These are phyloP conservation scores for Cyclopterus lumpus DNA, from an alignment of 2,797 vertebrate species.

Conservation along the genomic window DNA sequence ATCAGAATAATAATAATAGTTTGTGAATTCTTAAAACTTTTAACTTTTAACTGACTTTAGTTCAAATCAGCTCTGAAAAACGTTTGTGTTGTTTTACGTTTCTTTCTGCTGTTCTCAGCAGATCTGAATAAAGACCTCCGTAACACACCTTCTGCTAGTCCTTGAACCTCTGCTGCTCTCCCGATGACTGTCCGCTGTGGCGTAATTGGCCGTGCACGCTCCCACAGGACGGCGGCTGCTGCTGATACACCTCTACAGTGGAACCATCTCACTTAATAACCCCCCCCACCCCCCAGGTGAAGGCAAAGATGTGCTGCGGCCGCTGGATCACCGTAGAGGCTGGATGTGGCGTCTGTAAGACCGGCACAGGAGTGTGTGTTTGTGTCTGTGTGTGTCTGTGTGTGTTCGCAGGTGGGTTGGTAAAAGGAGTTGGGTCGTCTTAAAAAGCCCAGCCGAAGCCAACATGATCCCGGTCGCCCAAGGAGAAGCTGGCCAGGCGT, in stretches of 20 bases:
- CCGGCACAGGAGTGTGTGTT: neutral
- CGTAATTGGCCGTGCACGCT: slow-evolving; percentile 54
- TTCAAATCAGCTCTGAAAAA: slow-evolving; percentile 4
- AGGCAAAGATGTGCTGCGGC: slow-evolving; percentile 28
- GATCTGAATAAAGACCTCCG: slow-evolving; percentile 40
- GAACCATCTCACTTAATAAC: slow-evolving; percentile 38
- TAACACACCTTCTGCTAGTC: slow-evolving; percentile 43
- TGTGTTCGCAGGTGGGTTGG: neutral
- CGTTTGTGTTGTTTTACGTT: neutral
- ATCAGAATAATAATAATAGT: neutral
- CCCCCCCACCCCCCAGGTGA: slow-evolving; percentile 26
- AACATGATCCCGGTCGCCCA: neutral
- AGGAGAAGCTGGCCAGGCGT: slow-evolving; percentile 20
- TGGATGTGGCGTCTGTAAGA: neutral
- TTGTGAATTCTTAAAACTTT: neutral
- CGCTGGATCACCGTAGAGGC: slow-evolving; percentile 9
- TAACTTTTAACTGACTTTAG: neutral
- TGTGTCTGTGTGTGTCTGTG: neutral
- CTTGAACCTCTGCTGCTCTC: slow-evolving; percentile 51
- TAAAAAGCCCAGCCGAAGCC: slow-evolving; percentile 5
- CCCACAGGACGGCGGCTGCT: slow-evolving; percentile 35
- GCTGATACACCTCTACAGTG: slow-evolving; percentile 31
- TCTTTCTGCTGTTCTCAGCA: slow-evolving; percentile 46
- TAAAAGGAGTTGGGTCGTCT: slow-evolving; percentile 7
- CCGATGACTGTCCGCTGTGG: slow-evolving; percentile 34